Conservation (phyloP, 1,140 invertebrate species). For the Teleopsis dalmanni region DNA sequence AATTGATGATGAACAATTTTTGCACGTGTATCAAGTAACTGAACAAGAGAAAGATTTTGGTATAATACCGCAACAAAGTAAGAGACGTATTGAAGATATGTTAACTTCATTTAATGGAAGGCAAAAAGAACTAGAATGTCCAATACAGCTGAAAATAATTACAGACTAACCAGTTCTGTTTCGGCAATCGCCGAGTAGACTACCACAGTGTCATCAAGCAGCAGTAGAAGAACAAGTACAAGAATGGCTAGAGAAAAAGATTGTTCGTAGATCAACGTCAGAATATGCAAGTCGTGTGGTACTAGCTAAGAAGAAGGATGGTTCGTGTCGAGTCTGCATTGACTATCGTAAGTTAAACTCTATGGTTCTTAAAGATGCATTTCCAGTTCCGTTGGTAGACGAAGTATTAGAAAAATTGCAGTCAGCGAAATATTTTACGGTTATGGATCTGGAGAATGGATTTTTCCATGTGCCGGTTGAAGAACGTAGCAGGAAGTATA, state of each 20-base stretch:
- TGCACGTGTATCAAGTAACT: neutral
- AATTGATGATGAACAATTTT: neutral
- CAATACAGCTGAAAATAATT: neutral
- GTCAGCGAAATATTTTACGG: neutral
- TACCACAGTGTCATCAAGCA: neutral
- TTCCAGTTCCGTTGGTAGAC: neutral
- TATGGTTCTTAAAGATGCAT: neutral
- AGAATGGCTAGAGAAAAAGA: neutral
- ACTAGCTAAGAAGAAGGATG: constrained; percentile 7
- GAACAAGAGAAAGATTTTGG: neutral
- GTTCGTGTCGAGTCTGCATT: neutral
- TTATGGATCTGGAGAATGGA: constrained; percentile 7
- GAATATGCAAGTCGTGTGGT: constrained; percentile 1
- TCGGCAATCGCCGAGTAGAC: neutral
- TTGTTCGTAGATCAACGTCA: neutral
- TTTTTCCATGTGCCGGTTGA: constrained; percentile 11
- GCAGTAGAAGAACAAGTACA: neutral
- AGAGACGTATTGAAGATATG: neutral
- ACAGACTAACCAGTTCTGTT: neutral
- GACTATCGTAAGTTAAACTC: constrained; percentile 3
- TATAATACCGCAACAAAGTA: neutral
- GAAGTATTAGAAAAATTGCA: constrained; percentile 2
- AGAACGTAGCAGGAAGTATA: constrained; percentile 2
- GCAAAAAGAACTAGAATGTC: neutral
- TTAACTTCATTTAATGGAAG: constrained; percentile 6